Percentiles rank a stretch among this genome's conserved stretches.
Conservation (phyloP, 23 tunicate genomes). For the Ascidia mentula region DNA sequence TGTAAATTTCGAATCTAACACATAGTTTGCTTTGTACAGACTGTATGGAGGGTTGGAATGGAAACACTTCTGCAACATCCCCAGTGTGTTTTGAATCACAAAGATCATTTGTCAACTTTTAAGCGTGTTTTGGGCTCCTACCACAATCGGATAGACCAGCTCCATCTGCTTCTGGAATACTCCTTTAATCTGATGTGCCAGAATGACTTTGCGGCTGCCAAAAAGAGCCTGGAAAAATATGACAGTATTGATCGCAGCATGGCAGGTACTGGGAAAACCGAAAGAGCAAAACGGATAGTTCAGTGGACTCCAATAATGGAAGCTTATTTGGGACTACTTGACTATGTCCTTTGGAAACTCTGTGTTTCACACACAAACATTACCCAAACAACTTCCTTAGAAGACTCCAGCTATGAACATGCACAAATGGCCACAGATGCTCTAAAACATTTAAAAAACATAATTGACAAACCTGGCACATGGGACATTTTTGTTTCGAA, state of each 20-base stretch:
- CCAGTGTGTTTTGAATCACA: not conserved
- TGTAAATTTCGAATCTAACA: too few species aligned
- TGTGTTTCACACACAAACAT: not conserved
- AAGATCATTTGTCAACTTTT: not conserved
- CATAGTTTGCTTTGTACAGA: too few species aligned
- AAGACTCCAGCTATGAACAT: not conserved
- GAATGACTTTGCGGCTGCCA: constrained; percentile 27
- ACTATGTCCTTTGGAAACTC: constrained; percentile 34
- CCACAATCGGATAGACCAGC: constrained; percentile 6
- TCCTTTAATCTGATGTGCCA: constrained; percentile 11
- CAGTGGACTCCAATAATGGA: constrained; percentile 16
- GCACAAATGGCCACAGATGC: constrained; percentile 13
- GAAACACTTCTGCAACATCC: constrained; percentile 44
- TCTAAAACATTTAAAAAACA: constrained; percentile 7
- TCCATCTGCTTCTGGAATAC: constrained; percentile 45
- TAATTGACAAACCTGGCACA: constrained; percentile 15
- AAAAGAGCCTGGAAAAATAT: constrained; percentile 15
- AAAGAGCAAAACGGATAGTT: not conserved
- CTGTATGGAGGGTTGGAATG: constrained; percentile 31
- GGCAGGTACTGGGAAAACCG: not conserved
- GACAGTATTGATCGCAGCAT: not conserved
- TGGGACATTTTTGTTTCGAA: constrained; percentile 61
- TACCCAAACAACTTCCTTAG: not conserved
- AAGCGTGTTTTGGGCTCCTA: not conserved
- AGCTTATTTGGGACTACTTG: constrained; percentile 41